Evolutionary conservation across 2,888 invertebrate genomes (phyloP).

Genomic region (Chalcosyrphus nemorum): DNA sequence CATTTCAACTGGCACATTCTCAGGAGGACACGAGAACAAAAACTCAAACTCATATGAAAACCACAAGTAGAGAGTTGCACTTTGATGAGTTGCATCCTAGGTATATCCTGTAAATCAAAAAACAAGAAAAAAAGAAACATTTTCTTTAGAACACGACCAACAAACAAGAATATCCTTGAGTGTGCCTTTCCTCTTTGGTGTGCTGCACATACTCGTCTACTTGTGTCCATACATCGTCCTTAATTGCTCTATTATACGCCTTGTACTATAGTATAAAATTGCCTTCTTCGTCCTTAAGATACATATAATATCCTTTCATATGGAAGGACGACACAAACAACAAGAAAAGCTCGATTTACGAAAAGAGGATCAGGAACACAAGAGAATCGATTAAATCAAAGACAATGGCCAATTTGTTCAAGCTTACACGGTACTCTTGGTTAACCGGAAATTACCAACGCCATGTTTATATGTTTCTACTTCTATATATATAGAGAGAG

Average conservation of each 20-base stretch:
- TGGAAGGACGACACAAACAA: not conserved
- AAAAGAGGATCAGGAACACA: not conserved
- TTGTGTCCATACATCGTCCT: conserved; percentile 1
- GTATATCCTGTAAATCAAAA: too few species aligned
- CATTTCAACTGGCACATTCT: too few species aligned
- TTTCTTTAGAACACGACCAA: conserved; percentile 43
- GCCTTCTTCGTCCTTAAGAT: too few species aligned
- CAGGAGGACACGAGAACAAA: too few species aligned
- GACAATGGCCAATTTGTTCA: conserved; percentile 59
- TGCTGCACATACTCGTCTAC: conserved; percentile 2
- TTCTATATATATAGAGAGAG: too few species aligned
- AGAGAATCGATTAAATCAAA: conserved; percentile 57
- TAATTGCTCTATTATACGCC: conserved; percentile 45
- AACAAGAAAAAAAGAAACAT: not conserved
- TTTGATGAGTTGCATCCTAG: not conserved
- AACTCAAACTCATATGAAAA: too few species aligned
- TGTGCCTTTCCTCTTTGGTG: not conserved
- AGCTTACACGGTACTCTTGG: conserved; percentile 50
- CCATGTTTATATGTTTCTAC: conserved; percentile 6
- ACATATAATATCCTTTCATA: too few species aligned
- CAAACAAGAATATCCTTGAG: not conserved
- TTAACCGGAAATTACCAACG: conserved; percentile 57
- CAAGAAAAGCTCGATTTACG: not conserved
- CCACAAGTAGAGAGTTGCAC: not conserved
- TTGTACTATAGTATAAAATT: conserved; percentile 52